phyloP scores from a whole-genome alignment of 92 coral and sea anemone genomes.

The Isaurus tuberculatus region DNA sequence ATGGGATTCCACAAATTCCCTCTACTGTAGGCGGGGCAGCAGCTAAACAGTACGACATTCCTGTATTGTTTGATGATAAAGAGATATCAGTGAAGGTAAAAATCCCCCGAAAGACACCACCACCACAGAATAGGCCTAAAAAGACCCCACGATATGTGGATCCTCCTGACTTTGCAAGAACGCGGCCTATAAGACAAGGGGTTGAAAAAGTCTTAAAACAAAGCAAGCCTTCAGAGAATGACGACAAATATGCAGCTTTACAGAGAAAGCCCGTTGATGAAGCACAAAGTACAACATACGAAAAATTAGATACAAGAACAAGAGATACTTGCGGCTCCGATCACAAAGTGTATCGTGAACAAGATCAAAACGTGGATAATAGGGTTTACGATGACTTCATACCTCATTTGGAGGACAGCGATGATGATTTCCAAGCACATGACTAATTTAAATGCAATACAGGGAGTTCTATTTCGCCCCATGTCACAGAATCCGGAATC shows the following conservation, averaged over 20 bases:
- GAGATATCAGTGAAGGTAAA: neutral
- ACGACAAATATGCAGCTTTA: conserved; percentile 15
- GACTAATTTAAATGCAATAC: neutral
- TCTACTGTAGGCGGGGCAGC: neutral
- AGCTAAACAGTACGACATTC: conserved; percentile 29
- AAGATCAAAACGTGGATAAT: neutral
- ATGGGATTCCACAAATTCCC: conserved; percentile 9
- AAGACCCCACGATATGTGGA: conserved; percentile 3
- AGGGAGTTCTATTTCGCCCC: too few relatives aligned
- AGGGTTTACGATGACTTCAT: conserved; percentile 28
- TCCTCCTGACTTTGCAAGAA: neutral
- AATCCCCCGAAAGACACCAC: neutral
- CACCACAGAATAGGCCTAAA: neutral
- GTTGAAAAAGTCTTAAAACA: neutral
- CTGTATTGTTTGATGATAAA: conserved; percentile 1
- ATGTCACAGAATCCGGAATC: too few relatives aligned
- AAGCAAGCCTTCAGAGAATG: neutral
- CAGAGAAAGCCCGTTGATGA: neutral
- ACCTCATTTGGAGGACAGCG: conserved; percentile 4
- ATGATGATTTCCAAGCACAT: neutral
- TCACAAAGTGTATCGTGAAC: neutral
- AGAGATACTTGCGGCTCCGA: neutral
- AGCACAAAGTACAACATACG: neutral
- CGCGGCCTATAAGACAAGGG: neutral
- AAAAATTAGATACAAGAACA: conserved; percentile 3